A percentile compares a stretch with the other conserved stretches of the same genome.
Conservation (phyloP, 2,888 invertebrate species). For the Drosophila nr. perissopoda region DNA sequence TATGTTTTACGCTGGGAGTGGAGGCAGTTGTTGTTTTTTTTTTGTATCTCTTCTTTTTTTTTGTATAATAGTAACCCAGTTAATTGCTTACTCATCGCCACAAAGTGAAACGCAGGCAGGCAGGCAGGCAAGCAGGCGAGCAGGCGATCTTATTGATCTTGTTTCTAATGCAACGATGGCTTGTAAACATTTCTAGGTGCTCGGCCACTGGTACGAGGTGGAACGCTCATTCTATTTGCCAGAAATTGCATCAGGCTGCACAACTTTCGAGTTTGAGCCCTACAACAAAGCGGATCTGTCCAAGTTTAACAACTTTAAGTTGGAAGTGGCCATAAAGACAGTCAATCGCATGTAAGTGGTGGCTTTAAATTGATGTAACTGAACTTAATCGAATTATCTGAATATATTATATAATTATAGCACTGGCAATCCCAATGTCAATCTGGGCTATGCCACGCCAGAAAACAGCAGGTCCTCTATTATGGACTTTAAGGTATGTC, state of each 20-base stretch:
- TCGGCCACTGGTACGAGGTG: conserved; percentile 92
- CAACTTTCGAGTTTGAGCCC: conserved; percentile 87
- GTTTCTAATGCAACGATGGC: conserved; percentile 17
- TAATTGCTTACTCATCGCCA: conserved; percentile 56
- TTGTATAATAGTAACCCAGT: conserved; percentile 68
- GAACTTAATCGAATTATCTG: neutral
- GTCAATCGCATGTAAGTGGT: conserved; percentile 88
- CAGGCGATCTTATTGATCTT: conserved; percentile 16
- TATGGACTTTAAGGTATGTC: conserved; percentile 85
- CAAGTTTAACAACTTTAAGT: conserved; percentile 86
- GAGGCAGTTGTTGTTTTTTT: conserved; percentile 18
- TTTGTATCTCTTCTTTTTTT: conserved; percentile 1
- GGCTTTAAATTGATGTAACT: neutral
- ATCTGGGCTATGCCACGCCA: conserved; percentile 88
- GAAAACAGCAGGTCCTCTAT: conserved; percentile 86
- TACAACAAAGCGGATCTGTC: conserved; percentile 79
- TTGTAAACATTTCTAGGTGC: conserved; percentile 73
- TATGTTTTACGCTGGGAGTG: conserved; percentile 57
- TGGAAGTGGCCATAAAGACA: conserved; percentile 88
- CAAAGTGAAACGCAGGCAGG: conserved; percentile 49
- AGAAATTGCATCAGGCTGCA: conserved; percentile 90
- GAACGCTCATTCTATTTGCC: conserved; percentile 91
- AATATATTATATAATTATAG: conserved; percentile 82
- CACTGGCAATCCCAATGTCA: conserved; percentile 87
- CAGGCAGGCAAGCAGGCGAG: conserved; percentile 3